Conservation (phyloP, 1,140 invertebrate genomes). For the Myzus persicae region DNA sequence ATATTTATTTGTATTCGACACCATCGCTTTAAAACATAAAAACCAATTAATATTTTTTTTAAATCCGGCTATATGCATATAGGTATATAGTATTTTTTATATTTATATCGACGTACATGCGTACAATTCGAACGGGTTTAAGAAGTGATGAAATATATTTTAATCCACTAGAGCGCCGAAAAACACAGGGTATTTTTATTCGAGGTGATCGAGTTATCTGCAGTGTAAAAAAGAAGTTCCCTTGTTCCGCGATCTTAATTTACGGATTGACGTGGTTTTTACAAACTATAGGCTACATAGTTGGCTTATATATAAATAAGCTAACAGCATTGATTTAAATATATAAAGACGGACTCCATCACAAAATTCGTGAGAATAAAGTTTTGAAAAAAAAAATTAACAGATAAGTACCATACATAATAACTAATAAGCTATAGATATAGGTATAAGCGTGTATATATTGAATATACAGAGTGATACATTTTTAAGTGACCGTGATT, state of each 20-base stretch:
- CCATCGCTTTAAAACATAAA: not conserved
- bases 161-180: not conserved
- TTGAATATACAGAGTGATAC: not conserved
- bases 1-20: not conserved
- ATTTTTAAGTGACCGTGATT: no score
- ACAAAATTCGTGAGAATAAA: not conserved
- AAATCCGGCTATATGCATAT: not conserved
- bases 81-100: not conserved
- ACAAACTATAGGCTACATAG: not conserved
- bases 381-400: not conserved
- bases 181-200: not conserved
- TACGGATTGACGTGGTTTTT: not conserved
- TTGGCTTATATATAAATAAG: not conserved
- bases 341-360: not conserved
- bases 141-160: not conserved
- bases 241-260: conserved; percentile 23
- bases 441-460: not conserved
- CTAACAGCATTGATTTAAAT: not conserved
- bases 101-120: not conserved
- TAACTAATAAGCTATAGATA: no score
- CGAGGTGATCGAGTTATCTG: conserved; percentile 35
- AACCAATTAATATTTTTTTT: not conserved
- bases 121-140: not conserved
- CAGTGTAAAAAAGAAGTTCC: conserved; percentile 1
- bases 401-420: no score